Conservation (phyloP, 2,113 vertebrate genomes). For the Xyrauchen texanus region DNA sequence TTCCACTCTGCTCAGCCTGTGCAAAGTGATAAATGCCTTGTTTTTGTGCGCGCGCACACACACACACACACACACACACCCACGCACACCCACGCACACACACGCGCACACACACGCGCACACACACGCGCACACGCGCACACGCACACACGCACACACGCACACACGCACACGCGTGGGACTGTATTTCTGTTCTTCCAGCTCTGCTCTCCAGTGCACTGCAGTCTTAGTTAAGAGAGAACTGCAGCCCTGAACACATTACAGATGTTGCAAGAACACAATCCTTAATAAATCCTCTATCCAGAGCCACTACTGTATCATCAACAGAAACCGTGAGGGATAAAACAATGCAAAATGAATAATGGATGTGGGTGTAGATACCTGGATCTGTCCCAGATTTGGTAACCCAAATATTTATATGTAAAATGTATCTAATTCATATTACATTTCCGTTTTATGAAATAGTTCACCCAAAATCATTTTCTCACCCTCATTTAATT, state of each 20-base stretch:
- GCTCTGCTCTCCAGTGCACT: slow-evolving; percentile 31
- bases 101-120: no score
- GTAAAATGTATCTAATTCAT: no score
- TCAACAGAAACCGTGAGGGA: not conserved
- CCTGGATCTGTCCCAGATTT: not conserved
- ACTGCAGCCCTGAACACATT: slow-evolving; percentile 1
- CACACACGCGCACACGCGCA: no score
- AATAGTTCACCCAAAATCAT: no score
- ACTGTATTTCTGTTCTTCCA: slow-evolving; percentile 4
- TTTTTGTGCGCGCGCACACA: not conserved
- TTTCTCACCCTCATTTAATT: no score
- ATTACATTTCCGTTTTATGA: no score
- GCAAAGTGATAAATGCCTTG: slow-evolving; percentile 33
- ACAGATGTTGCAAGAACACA: not conserved
- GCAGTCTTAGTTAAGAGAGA: slow-evolving; percentile 38
- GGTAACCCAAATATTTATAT: not conserved
- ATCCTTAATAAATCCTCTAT: not conserved
- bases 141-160: no score
- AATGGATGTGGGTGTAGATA: not conserved
- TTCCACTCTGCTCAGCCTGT: slow-evolving; percentile 23
- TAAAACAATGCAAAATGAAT: not conserved
- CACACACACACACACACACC: not conserved
- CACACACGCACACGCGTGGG: no score
- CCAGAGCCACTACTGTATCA: not conserved
- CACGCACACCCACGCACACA: no score